These are phyloP conservation scores for Puntigrus tetrazona DNA, from an alignment of 2,113 vertebrate genomes.

Conservation along the genomic window DNA sequence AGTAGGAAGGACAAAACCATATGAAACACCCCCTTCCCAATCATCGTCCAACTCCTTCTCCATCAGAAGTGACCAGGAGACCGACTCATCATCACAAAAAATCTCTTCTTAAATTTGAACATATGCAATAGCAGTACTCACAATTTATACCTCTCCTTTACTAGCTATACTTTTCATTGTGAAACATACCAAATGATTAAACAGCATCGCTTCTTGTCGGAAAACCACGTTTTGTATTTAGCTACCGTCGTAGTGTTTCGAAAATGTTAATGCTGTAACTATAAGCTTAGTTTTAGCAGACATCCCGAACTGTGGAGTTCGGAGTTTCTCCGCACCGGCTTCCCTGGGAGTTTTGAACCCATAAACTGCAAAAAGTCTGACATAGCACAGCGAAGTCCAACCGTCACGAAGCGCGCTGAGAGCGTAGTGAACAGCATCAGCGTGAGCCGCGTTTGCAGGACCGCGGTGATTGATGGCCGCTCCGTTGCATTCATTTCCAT, in stretches of 20 bases:
- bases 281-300: background rate
- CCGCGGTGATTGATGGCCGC: conserved; percentile 43
- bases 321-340: background rate
- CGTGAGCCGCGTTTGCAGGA: background rate
- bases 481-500: conserved; percentile 51
- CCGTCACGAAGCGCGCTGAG: background rate
- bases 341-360: background rate
- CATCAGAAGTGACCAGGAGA: background rate
- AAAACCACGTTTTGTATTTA: background rate
- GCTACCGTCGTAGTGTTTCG: background rate
- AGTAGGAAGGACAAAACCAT: background rate
- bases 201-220: background rate
- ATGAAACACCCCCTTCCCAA: background rate
- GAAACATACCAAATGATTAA: background rate
- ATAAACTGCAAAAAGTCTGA: background rate
- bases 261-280: background rate
- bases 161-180: too few species aligned
- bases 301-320: background rate
- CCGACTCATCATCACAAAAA: background rate
- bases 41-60: background rate
- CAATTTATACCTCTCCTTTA: too few species aligned
- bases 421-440: conserved; percentile 31
- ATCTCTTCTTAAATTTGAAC: too few species aligned
- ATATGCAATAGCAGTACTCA: too few species aligned
- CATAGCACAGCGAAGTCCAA: background rate